A percentile compares a stretch with the other conserved stretches of the same genome.
phyloP scores from a whole-genome alignment of 2,113 vertebrate genomes.

The Ascaphus truei region DNA sequence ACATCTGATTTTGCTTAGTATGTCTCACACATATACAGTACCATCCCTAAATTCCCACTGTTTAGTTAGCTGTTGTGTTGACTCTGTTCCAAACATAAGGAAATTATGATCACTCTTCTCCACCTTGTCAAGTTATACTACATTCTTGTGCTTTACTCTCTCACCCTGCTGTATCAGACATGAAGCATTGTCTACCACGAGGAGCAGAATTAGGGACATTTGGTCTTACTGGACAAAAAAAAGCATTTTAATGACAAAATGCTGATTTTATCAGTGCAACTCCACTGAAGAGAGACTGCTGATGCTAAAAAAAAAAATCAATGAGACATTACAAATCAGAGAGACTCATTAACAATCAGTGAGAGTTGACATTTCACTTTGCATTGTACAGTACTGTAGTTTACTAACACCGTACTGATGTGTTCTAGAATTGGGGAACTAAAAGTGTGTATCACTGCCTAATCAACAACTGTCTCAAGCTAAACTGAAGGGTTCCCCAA shows the following conservation, averaged over 20 bases:
- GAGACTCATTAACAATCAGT: background rate
- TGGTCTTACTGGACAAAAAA: background rate
- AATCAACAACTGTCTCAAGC: too few relatives aligned
- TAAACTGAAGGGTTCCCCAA: too few relatives aligned
- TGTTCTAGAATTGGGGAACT: background rate
- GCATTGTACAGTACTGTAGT: too few relatives aligned
- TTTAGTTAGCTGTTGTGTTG: background rate
- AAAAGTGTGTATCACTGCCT: too few relatives aligned
- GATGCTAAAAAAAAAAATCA: background rate
- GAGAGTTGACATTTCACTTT: background rate
- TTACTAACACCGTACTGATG: background rate
- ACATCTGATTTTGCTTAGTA: constrained; percentile 19
- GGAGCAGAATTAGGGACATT: background rate
- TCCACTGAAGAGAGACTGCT: too few relatives aligned
- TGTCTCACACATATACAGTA: background rate
- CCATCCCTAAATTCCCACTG: background rate
- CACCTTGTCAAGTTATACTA: background rate
- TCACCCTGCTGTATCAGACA: background rate
- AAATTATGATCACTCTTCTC: background rate
- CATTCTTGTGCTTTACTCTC: background rate
- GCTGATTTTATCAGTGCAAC: background rate
- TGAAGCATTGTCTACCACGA: background rate
- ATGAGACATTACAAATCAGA: background rate
- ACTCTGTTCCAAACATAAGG: background rate
- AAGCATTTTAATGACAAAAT: constrained; percentile 14